These are phyloP conservation scores for Heliconius hewitsoni DNA, from an alignment of 1,140 invertebrate genomes.

Conservation along the genomic window DNA sequence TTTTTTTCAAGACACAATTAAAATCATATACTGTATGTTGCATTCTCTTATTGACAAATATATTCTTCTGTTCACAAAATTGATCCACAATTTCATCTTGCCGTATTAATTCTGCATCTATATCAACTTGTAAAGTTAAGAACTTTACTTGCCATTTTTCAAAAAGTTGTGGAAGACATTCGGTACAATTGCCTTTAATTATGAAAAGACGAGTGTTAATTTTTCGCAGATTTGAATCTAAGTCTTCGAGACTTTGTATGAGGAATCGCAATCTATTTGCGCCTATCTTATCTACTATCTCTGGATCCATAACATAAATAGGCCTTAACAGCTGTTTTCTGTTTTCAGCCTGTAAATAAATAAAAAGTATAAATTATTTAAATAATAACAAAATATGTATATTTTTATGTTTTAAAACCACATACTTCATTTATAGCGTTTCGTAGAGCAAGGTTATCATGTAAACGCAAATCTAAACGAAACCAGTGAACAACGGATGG, in stretches of 20 bases:
- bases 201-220: slow-evolving; percentile 84
- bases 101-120: slow-evolving; percentile 85
- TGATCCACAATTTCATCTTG: slow-evolving; percentile 84
- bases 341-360: slow-evolving; percentile 66
- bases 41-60: slow-evolving; percentile 83
- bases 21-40: slow-evolving; percentile 88
- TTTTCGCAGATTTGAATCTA: slow-evolving; percentile 83
- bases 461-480: slow-evolving; percentile 86
- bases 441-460: slow-evolving; percentile 86
- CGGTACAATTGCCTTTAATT: slow-evolving; percentile 84
- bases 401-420: too few species aligned
- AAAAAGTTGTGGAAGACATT: slow-evolving; percentile 85
- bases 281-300: slow-evolving; percentile 84
- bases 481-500: slow-evolving; percentile 86
- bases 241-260: slow-evolving; percentile 85
- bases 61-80: slow-evolving; percentile 82
- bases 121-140: slow-evolving; percentile 87
- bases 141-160: slow-evolving; percentile 86
- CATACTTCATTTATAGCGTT: slow-evolving; percentile 82
- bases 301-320: slow-evolving; percentile 86
- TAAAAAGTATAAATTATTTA: background rate
- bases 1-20: slow-evolving; percentile 84
- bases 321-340: slow-evolving; percentile 81
- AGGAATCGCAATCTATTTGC: slow-evolving; percentile 87
- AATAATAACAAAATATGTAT: background rate